Conservation (phyloP, 2,113 vertebrate genomes). For the Todiramphus saurophagus region DNA sequence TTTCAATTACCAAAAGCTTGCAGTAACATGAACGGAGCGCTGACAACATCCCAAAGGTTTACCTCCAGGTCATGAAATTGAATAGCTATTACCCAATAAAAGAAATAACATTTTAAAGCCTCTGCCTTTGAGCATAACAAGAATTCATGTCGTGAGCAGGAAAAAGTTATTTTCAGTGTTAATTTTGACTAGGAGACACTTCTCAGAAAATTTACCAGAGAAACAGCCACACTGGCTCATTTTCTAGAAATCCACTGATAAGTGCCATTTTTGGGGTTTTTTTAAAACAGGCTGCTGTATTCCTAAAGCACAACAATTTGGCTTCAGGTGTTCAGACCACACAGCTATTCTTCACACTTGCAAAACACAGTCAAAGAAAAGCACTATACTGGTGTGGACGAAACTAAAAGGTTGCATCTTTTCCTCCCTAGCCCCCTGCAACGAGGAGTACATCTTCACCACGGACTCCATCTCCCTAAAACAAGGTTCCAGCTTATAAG, state of each 20-base stretch:
- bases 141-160: not conserved
- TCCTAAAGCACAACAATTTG: not conserved
- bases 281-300: not conserved
- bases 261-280: not conserved
- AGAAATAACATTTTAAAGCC: not conserved
- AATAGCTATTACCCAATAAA: not conserved
- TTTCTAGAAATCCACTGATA: not conserved
- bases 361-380: not conserved
- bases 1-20: not conserved
- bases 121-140: not conserved
- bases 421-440: not conserved
- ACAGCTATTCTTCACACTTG: not conserved
- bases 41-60: constrained; percentile 11
- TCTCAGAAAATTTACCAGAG: not conserved
- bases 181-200: not conserved
- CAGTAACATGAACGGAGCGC: not conserved
- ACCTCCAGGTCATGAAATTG: not conserved
- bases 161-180: not conserved
- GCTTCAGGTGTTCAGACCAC: not conserved
- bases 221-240: not conserved
- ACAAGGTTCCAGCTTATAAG: not conserved
- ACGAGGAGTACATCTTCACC: rapidly evolving
- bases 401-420: not conserved
- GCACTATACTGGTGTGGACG: not conserved
- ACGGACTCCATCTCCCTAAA: not conserved